These are phyloP conservation scores for Podarcis cretensis DNA, from an alignment of 2,113 vertebrate genomes.

Conservation along the genomic window DNA sequence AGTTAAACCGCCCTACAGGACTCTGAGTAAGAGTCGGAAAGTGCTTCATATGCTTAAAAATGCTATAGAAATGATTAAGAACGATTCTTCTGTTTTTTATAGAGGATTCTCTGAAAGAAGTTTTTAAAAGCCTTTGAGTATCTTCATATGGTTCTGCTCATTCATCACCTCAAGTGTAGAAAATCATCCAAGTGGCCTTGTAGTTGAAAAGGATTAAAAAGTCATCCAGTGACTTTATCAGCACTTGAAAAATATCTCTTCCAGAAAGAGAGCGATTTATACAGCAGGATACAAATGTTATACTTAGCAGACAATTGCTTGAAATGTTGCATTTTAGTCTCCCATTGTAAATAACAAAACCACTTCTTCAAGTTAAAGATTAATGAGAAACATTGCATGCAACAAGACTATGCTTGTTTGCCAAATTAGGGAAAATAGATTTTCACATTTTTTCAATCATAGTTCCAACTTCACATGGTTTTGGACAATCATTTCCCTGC, in stretches of 20 bases:
- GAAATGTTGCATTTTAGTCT: constrained; percentile 40
- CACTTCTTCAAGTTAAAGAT: constrained; percentile 19
- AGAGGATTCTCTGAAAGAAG: not conserved
- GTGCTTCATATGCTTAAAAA: not conserved
- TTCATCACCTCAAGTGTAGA: constrained; percentile 22
- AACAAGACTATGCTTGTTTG: not conserved
- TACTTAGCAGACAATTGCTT: constrained; percentile 50
- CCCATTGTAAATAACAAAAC: constrained; percentile 3
- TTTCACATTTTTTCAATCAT: constrained; percentile 9
- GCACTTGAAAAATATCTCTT: constrained; percentile 36
- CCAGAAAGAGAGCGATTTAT: constrained; percentile 19
- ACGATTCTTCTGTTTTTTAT: constrained; percentile 1
- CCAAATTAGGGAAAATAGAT: not conserved
- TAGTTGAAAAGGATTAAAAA: constrained; percentile 41
- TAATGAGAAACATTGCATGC: rapidly evolving
- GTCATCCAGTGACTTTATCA: constrained; percentile 30
- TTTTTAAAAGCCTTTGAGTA: constrained; percentile 9
- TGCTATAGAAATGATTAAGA: not conserved
- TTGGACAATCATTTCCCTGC: not conserved
- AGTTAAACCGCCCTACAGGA: not conserved
- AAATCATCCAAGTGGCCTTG: constrained; percentile 40
- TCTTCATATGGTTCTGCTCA: not conserved
- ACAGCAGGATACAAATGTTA: constrained; percentile 42
- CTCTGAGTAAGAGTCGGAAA: not conserved
- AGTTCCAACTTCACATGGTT: not conserved